A percentile compares a stretch with the other conserved stretches of the same genome.
Evolutionary conservation across 1,140 invertebrate species (phyloP).

Genomic region (Caenorhabditis inopinata): DNA sequence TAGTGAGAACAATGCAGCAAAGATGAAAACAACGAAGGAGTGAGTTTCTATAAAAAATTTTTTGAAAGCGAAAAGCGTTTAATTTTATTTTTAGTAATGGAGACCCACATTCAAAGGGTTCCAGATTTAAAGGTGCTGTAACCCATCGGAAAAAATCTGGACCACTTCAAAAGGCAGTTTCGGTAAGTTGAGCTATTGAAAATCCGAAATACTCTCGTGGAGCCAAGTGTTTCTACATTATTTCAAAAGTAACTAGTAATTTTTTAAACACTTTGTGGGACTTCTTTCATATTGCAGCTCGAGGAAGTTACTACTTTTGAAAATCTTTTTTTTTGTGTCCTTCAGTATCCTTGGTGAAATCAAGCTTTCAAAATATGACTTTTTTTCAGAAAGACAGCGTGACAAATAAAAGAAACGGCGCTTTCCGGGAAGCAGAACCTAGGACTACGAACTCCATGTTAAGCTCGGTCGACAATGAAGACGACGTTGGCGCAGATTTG

Average conservation of each 20-base stretch:
- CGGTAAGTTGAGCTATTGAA: background rate
- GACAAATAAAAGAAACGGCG: background rate
- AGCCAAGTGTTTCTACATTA: no score
- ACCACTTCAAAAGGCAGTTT: background rate
- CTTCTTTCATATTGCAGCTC: no score
- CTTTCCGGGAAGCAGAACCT: background rate
- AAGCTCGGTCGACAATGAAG: background rate
- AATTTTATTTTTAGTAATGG: background rate
- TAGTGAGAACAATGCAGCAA: background rate
- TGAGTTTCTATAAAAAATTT: background rate
- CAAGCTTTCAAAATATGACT: no score
- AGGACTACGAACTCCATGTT: background rate
- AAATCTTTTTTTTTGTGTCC: no score
- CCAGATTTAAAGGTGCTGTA: background rate
- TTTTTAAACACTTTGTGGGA: no score
- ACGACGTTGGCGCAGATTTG: background rate
- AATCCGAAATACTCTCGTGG: no score
- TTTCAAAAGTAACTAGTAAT: no score
- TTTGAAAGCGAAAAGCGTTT: background rate
- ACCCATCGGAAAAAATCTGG: background rate
- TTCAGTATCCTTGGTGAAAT: no score
- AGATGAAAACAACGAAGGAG: constrained; percentile 13
- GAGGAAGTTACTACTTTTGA: no score
- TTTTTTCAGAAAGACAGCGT: background rate
- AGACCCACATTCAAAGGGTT: background rate